phyloP scores from a whole-genome alignment of 2,888 invertebrate species.

The Phania funesta region DNA sequence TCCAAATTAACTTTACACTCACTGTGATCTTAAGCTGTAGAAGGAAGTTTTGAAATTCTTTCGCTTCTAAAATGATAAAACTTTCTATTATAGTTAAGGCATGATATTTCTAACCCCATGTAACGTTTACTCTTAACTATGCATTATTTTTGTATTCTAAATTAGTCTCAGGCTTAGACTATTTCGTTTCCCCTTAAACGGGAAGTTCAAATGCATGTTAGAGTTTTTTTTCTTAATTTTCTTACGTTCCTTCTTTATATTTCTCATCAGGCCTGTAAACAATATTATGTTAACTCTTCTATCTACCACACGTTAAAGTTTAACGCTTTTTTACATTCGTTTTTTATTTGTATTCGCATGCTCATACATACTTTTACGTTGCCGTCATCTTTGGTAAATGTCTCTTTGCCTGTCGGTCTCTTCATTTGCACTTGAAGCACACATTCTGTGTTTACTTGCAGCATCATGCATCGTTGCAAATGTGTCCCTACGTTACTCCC shows the following conservation, averaged over 20 bases:
- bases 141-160: conserved; percentile 5
- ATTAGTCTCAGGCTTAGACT: neutral
- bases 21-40: too few species aligned
- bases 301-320: conserved; percentile 54
- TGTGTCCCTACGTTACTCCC: neutral
- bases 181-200: conserved; percentile 22
- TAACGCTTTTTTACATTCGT: conserved; percentile 10
- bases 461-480: conserved; percentile 43
- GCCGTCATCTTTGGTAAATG: conserved; percentile 2
- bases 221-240: conserved; percentile 30
- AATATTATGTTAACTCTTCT: conserved; percentile 54
- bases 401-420: neutral
- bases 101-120: neutral
- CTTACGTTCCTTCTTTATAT: conserved; percentile 16
- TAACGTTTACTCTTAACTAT: neutral
- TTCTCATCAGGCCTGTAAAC: conserved; percentile 57
- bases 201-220: too few species aligned
- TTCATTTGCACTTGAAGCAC: conserved; percentile 8
- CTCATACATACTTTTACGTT: conserved; percentile 4
- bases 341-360: neutral
- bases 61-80: too few species aligned
- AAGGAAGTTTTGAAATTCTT: too few species aligned
- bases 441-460: conserved; percentile 31
- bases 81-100: neutral
- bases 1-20: too few species aligned